Base-by-base conservation (phyloP, 2,888 invertebrate genomes). In the Andrena camellia region DNA sequence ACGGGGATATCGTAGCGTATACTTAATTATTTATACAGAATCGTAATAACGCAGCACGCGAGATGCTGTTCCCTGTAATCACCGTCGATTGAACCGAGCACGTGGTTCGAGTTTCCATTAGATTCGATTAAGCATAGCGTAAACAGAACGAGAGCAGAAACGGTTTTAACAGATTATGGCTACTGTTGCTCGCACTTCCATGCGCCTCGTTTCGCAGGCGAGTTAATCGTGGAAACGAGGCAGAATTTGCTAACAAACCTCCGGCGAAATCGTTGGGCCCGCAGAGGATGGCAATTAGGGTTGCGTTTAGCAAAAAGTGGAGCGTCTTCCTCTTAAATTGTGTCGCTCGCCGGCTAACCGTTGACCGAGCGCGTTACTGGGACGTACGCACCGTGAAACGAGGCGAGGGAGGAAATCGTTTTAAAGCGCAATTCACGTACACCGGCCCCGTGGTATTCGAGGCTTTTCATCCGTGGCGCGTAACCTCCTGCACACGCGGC, bases 321-420 rank as follows among this genome's bases (percentile, higher is more conserved):
- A 88, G 81, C 85, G 74, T 86, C 88, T 88, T 86, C 80, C 76
- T 86, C 68, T 72, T 68, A 66, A 70, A 78, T 86, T 63, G 78
- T 75, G 75, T 62, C 71, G 77, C 33, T 62, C 63, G 33, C 69
- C 8, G 69, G 71, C 80, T 62, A 78, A 81, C 84, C 87, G 88
- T 90, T 90, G 85, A 79, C 76, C 70, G 86, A 69, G 82, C 78
- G 88, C 86, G 81, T 84, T 87, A 71, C 82, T 78, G 71, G 67
- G 74, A 84, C 74, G 82, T 81, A 88, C 87, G 80, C 80, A 88
- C 83, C 90, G 88, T 90, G 90, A 89, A 90, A 89, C 75, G 77
- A 88, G 85, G 66, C 73, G 82, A 79, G 84, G 77, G 86, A 82
- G 88, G 89, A 89, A 88, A 85, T 88, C 78, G 84, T 83, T 90